Conservation (phyloP, 1,140 invertebrate genomes). For the Dendrolimus kikuchii region DNA sequence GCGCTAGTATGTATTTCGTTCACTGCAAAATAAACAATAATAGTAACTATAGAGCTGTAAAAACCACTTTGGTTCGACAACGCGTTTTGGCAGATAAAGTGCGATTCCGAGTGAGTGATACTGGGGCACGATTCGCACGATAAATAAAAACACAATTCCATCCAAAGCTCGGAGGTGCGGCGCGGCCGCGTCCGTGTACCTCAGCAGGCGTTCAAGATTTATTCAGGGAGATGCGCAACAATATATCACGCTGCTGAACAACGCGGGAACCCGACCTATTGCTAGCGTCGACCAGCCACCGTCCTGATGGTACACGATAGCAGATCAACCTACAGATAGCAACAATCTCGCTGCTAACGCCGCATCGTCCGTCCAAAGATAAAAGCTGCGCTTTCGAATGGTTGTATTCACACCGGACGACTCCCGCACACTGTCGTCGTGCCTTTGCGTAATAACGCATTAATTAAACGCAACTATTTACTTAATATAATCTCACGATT, state of each 20-base stretch:
- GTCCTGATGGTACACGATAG: constrained; percentile 55
- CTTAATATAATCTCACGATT: constrained; percentile 39
- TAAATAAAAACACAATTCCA: constrained; percentile 72
- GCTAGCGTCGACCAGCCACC: constrained; percentile 60
- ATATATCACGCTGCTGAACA: constrained; percentile 65
- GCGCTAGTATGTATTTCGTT: no score
- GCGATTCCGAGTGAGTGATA: constrained; percentile 64
- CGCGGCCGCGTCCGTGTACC: constrained; percentile 63
- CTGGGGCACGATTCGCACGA: constrained; percentile 62
- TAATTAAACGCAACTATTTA: constrained; percentile 19
- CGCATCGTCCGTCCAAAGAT: constrained; percentile 18
- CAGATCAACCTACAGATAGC: constrained; percentile 52
- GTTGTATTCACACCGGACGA: neutral
- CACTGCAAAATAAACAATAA: constrained; percentile 17
- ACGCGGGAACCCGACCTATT: constrained; percentile 66
- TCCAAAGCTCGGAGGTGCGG: constrained; percentile 60
- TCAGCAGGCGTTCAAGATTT: constrained; percentile 71
- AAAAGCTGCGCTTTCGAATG: constrained; percentile 19
- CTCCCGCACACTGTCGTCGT: neutral
- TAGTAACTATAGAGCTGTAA: constrained; percentile 29
- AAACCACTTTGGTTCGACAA: constrained; percentile 32
- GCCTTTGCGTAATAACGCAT: neutral
- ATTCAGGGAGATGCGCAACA: constrained; percentile 64
- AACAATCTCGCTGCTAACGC: constrained; percentile 28
- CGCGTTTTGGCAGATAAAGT: constrained; percentile 59